Base-by-base conservation (phyloP, 2,888 invertebrate genomes). In the Osedax frankpressi region DNA sequence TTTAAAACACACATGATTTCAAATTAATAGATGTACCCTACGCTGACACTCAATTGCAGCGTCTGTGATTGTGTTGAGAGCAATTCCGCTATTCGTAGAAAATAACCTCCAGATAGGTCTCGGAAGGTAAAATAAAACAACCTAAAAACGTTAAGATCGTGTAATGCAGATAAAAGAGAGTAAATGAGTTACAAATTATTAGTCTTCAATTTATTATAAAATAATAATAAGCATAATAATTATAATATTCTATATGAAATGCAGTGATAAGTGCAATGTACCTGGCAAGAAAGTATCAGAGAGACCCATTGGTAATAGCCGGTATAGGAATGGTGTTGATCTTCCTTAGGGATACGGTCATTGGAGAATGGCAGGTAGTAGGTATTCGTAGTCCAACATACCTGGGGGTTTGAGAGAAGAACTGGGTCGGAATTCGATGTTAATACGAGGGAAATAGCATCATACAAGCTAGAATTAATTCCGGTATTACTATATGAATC, bases 311-410 rank as follows among this genome's bases (percentile, higher is more conserved):
- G 78, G 74, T 78, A 78, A 73, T 78, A 78, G 29, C 77, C 75
- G 68, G 78, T 76, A 30, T 70, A 63, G 25, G 63, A 27, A 6
- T 67, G 72, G 0, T 71, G 70, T 1, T 75, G 74, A 3, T 73
- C 73, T 19, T 74, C 75, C 3, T 69, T 30, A 3, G 78, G 78
- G 27, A 78, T 78, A n/a, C 74, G 73, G 14, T 68, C 62, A 44
- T 75, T 69, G 25, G 67, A 59, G 63, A 74, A 76, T 19, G 84
- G 84, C 19, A 87, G 81, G 80, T 83, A 86, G 78, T 86, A 86
- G 30, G 86, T 86, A 79, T 86, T 86, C 75, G 85, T 85, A 30
- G 86, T 85, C 86, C 85, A 86, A 78, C 86, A 86, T 69, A 86
- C 86, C 79, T 77, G 74, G 1, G 28, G 11, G 24, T 25, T n/a